phyloP scores from a whole-genome alignment of 2,113 vertebrate genomes.

The Onychostruthus taczanowskii region DNA sequence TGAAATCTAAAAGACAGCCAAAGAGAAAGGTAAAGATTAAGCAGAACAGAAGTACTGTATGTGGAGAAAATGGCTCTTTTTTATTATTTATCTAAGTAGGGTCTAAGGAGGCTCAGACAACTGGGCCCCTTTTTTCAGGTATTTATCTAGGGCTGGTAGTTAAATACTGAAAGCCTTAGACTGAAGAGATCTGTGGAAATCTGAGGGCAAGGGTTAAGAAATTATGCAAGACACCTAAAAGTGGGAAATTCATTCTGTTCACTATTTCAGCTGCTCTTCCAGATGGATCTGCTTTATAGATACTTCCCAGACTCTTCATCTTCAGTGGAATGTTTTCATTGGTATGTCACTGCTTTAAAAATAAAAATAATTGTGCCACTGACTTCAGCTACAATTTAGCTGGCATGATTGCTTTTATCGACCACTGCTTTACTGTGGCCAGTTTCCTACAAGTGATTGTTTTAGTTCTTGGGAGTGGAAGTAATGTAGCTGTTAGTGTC shows the following conservation, averaged over 20 bases:
- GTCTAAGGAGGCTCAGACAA: not conserved
- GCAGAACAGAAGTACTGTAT: not conserved
- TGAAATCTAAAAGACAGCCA: conserved; percentile 48
- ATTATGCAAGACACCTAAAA: conserved; percentile 65
- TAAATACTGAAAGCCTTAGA: not conserved
- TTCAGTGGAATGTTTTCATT: conserved; percentile 55
- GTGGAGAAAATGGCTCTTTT: not conserved
- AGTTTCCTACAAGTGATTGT: not conserved
- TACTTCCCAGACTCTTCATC: conserved; percentile 40
- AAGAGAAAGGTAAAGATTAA: conserved; percentile 25
- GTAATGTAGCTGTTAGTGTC: conserved; percentile 38
- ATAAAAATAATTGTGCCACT: conserved; percentile 30
- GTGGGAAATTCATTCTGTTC: conserved; percentile 56
- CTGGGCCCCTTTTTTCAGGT: not conserved
- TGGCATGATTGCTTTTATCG: conserved; percentile 56
- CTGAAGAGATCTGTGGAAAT: conserved; percentile 45
- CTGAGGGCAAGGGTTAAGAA: conserved; percentile 50
- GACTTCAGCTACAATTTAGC: conserved; percentile 22
- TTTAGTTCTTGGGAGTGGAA: conserved; percentile 31
- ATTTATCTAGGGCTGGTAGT: not conserved
- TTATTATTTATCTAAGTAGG: not conserved
- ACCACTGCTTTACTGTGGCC: not conserved
- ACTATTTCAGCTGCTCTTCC: conserved; percentile 61
- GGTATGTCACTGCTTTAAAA: conserved; percentile 53
- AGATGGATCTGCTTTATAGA: conserved; percentile 63